phyloP scores from a whole-genome alignment of 1,140 invertebrate genomes.

The Bicyclus anynana region DNA sequence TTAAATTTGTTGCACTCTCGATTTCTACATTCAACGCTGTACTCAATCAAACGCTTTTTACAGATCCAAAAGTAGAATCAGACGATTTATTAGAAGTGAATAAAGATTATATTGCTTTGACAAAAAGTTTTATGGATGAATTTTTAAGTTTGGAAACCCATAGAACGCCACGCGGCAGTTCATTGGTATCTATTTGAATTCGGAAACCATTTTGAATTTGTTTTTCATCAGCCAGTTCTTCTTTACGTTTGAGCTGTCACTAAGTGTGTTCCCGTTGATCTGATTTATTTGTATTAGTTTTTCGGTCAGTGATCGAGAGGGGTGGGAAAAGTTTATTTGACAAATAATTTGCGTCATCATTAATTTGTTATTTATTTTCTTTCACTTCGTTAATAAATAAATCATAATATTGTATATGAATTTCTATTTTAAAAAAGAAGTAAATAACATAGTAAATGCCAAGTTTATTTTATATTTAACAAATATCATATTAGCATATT shows the following conservation, averaged over 20 bases:
- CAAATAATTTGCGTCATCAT: conserved; percentile 21
- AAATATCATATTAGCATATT: too few relatives aligned
- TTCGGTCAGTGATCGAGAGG: conserved; percentile 43
- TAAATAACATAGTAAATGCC: too few relatives aligned
- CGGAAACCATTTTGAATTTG: conserved; percentile 69
- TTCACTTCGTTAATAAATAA: too few relatives aligned
- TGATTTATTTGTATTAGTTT: conserved; percentile 67
- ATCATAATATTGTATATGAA: too few relatives aligned
- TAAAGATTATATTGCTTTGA: conserved; percentile 25
- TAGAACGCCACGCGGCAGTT: conserved; percentile 62
- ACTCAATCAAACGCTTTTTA: background rate
- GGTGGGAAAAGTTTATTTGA: conserved; percentile 34
- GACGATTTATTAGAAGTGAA: background rate
- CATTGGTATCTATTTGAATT: conserved; percentile 74
- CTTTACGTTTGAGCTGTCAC: conserved; percentile 61
- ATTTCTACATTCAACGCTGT: conserved; percentile 20
- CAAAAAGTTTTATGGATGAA: conserved; percentile 9
- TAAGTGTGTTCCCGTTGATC: conserved; percentile 54
- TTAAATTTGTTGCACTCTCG: conserved; percentile 25
- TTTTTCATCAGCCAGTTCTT: conserved; percentile 68
- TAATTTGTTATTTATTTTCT: background rate
- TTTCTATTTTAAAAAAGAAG: too few relatives aligned
- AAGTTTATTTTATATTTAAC: too few relatives aligned
- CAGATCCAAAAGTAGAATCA: background rate
- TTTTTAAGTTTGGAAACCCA: conserved; percentile 24